Conservation (phyloP, 2,888 invertebrate genomes). For the Oligia latruncula region DNA sequence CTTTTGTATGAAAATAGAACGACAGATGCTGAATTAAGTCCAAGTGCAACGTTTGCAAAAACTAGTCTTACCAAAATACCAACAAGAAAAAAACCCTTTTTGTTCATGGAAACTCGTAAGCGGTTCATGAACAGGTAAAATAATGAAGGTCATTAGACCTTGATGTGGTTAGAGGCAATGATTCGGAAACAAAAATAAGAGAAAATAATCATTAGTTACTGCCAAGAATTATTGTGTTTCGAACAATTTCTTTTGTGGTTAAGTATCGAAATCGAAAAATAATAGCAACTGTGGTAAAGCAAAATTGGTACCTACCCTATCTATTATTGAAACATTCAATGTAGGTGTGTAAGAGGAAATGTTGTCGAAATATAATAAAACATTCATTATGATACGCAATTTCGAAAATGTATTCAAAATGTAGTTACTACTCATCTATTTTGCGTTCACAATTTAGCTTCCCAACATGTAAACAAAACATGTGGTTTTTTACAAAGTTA, state of each 20-base stretch:
- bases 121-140: slow-evolving; percentile 33
- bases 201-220: slow-evolving; percentile 26
- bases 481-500: no score
- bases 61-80: neutral
- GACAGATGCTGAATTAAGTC: neutral
- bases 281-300: neutral
- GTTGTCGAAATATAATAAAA: neutral
- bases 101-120: slow-evolving; percentile 7
- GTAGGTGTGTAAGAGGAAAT: neutral
- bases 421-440: no score
- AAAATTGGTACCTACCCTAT: neutral
- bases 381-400: no score
- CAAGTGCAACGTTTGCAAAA: neutral
- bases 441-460: no score
- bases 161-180: slow-evolving; percentile 45
- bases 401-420: no score
- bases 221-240: slow-evolving; percentile 14
- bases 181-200: slow-evolving; percentile 36
- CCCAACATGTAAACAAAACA: no score
- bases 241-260: slow-evolving; percentile 17
- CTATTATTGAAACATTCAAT: neutral
- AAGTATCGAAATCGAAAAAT: slow-evolving; percentile 5
- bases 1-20: slow-evolving; percentile 16
- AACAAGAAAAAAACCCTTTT: slow-evolving; percentile 5
- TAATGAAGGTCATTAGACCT: slow-evolving; percentile 44